Evolutionary conservation across 35 echinoderm and acorn worm genomes (phyloP).

Genomic region (Amphiura filiformis): DNA sequence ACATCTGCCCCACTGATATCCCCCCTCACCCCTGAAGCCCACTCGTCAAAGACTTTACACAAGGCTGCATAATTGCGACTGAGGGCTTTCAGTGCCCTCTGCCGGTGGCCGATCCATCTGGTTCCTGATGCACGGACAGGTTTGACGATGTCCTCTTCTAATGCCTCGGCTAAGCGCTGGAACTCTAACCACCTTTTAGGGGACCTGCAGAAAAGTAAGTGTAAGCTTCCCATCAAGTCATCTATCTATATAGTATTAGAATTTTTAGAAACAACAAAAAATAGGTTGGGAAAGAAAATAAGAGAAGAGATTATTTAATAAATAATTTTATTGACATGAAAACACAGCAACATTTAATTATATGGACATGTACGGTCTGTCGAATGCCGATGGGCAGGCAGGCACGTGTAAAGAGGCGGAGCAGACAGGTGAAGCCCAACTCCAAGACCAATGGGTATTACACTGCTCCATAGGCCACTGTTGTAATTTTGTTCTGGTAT

Average conservation of each 20-base stretch:
- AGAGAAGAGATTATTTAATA: too few species aligned
- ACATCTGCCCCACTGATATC: slow-evolving; percentile 43
- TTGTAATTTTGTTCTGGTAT: too few species aligned
- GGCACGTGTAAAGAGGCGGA: too few species aligned
- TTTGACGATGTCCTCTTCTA: slow-evolving; percentile 51
- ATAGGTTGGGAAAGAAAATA: too few species aligned
- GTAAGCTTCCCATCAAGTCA: slow-evolving; percentile 40
- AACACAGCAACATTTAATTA: too few species aligned
- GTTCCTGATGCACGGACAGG: slow-evolving; percentile 60
- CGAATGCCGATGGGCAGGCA: too few species aligned
- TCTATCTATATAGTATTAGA: too few species aligned
- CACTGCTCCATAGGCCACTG: too few species aligned
- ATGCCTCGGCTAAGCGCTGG: slow-evolving; percentile 29
- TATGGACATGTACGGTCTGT: too few species aligned
- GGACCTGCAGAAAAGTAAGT: slow-evolving; percentile 58
- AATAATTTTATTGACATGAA: too few species aligned
- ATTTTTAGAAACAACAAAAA: too few species aligned
- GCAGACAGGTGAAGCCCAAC: background rate
- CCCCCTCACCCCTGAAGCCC: background rate
- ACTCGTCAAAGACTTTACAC: slow-evolving; percentile 36
- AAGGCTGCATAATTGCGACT: slow-evolving; percentile 50
- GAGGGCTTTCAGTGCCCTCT: slow-evolving; percentile 45
- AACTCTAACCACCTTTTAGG: slow-evolving; percentile 48
- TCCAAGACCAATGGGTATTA: background rate
- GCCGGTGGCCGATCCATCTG: slow-evolving; percentile 66